Percentiles rank a stretch among this genome's conserved stretches.
Evolutionary conservation across 2,797 vertebrate species (phyloP).

Genomic region (Eulemur mongoz): DNA sequence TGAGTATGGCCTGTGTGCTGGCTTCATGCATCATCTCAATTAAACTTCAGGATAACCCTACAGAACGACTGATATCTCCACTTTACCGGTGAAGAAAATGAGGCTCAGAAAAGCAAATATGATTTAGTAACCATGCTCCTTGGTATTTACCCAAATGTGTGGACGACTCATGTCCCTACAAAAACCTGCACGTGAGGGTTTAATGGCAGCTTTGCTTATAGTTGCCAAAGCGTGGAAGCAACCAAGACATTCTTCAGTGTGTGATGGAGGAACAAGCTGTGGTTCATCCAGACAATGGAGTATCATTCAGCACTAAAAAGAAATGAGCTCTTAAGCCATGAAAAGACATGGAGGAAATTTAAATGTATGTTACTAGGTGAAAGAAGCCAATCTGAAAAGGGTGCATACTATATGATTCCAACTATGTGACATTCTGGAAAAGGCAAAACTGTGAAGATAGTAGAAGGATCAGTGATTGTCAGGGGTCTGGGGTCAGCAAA

Average conservation of each 20-base stretch:
- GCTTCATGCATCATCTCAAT: background rate
- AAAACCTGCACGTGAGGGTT: background rate
- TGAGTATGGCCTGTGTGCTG: background rate
- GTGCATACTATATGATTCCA: background rate
- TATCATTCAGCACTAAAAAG: background rate
- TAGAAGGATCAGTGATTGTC: background rate
- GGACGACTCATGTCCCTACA: background rate
- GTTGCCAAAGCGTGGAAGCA: background rate
- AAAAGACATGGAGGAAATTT: background rate
- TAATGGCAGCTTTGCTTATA: background rate
- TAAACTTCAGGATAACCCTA: background rate
- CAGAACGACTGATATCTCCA: background rate
- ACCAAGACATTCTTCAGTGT: background rate
- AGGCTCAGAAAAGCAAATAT: background rate
- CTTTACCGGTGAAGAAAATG: background rate
- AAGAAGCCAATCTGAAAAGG: background rate
- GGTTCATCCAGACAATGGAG: background rate
- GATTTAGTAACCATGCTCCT: background rate
- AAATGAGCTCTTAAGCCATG: background rate
- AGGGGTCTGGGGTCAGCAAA: background rate
- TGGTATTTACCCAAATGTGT: background rate
- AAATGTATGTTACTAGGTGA: background rate
- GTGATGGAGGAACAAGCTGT: background rate
- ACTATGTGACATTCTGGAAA: background rate
- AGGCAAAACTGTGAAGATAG: background rate